These are phyloP conservation scores for Orthosia incerta DNA, from an alignment of 2,888 invertebrate species.

Conservation along the genomic window DNA sequence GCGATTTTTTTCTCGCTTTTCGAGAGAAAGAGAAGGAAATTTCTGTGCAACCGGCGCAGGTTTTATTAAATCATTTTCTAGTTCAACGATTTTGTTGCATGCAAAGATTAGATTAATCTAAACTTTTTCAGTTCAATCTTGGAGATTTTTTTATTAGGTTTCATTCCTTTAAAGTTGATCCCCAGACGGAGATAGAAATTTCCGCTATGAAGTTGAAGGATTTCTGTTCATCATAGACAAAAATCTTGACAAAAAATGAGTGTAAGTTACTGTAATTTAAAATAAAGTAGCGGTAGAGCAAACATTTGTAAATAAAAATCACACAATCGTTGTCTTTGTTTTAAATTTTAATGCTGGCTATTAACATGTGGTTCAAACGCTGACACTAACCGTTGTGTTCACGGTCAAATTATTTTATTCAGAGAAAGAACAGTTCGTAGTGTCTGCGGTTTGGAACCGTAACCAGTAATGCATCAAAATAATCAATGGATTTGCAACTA, in stretches of 20 bases:
- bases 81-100: constrained; percentile 46
- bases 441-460: constrained; percentile 68
- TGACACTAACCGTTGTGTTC: constrained; percentile 62
- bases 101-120: constrained; percentile 37
- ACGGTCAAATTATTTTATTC: constrained; percentile 64
- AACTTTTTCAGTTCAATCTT: constrained; percentile 28
- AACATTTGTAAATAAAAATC: constrained; percentile 40
- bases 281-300: constrained; percentile 24
- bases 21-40: constrained; percentile 75
- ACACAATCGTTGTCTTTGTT: constrained; percentile 59
- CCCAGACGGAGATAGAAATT: not conserved
- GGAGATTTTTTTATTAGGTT: not conserved
- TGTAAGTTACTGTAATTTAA: constrained; percentile 28
- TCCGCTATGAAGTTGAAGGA: constrained; percentile 2
- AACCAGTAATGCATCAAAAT: constrained; percentile 63
- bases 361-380: constrained; percentile 62
- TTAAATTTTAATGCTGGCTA: constrained; percentile 59
- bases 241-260: constrained; percentile 25
- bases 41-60: constrained; percentile 57
- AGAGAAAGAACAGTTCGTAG: constrained; percentile 60
- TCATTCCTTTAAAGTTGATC: not conserved
- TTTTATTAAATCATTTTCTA: constrained; percentile 64
- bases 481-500: constrained; percentile 64
- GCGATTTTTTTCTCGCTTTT: constrained; percentile 82
- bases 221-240: constrained; percentile 4